Percentiles rank a stretch among this genome's conserved stretches.
These are phyloP conservation scores for Propithecus deckenii DNA, from an alignment of 2,797 vertebrate species.

Conservation along the genomic window DNA sequence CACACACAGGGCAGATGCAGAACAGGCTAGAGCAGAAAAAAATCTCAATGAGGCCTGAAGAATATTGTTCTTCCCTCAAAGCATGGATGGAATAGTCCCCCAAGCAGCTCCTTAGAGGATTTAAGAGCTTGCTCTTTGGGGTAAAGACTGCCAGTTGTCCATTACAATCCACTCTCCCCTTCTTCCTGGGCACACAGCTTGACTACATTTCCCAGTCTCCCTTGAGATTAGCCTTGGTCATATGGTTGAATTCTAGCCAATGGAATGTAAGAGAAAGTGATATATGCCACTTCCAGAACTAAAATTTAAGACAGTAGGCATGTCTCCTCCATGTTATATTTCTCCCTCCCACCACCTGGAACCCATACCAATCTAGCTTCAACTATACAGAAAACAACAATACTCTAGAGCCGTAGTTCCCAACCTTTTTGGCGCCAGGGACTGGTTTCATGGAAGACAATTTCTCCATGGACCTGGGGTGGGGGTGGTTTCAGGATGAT, in stretches of 20 bases:
- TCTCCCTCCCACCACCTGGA: not conserved
- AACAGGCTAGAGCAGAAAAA: not conserved
- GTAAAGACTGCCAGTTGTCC: not conserved
- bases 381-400: not conserved
- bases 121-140: not conserved
- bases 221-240: conserved; percentile 9
- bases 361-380: not conserved
- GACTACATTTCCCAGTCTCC: conserved; percentile 27
- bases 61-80: not conserved
- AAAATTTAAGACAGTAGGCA: not conserved
- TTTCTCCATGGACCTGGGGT: too few relatives aligned
- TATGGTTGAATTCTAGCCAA: not conserved
- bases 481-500: too few relatives aligned
- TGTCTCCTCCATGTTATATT: not conserved
- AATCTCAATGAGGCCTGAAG: not conserved
- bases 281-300: not conserved
- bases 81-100: not conserved
- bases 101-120: not conserved
- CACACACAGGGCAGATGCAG: not conserved
- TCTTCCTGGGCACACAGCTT: not conserved
- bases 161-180: not conserved
- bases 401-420: not conserved
- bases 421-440: too few relatives aligned
- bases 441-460: too few relatives aligned
- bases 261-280: not conserved